phyloP scores from a whole-genome alignment of 1,140 invertebrate species.

The Diabrotica undecimpunctata region DNA sequence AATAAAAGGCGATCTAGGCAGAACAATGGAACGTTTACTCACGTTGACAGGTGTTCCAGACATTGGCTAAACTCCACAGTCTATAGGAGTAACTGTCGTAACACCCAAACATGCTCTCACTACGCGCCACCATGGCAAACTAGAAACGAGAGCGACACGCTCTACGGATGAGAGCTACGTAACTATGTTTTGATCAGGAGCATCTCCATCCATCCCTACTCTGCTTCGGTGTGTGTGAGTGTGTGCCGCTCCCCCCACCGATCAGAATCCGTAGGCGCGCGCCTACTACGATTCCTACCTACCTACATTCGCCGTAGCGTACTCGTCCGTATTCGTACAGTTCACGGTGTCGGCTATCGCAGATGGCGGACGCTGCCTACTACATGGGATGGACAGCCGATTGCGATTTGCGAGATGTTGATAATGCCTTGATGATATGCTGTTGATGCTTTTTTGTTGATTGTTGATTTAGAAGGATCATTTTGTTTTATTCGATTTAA shows the following conservation, averaged over 20 bases:
- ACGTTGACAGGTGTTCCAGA: constrained; percentile 66
- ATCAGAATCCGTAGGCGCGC: constrained; percentile 30
- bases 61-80: constrained; percentile 67
- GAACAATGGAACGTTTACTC: constrained; percentile 48
- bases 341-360: not conserved
- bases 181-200: constrained; percentile 26
- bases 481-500: no score
- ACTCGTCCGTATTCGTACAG: not conserved
- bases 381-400: not conserved
- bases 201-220: constrained; percentile 40
- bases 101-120: constrained; percentile 63
- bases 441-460: not conserved
- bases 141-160: constrained; percentile 34
- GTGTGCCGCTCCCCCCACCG: constrained; percentile 40
- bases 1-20: constrained; percentile 8
- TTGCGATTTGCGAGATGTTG: constrained; percentile 4
- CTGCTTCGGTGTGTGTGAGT: constrained; percentile 26
- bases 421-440: not conserved
- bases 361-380: not conserved
- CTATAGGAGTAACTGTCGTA: constrained; percentile 67
- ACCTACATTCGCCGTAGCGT: constrained; percentile 4
- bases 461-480: not conserved
- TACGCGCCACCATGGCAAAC: constrained; percentile 62
- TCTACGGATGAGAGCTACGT: constrained; percentile 28
- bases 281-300: constrained; percentile 6